Evolutionary conservation across 2,888 invertebrate genomes (phyloP), one percentile per base, ranked within the genome.

Genomic region (Brenthis ino): DNA sequence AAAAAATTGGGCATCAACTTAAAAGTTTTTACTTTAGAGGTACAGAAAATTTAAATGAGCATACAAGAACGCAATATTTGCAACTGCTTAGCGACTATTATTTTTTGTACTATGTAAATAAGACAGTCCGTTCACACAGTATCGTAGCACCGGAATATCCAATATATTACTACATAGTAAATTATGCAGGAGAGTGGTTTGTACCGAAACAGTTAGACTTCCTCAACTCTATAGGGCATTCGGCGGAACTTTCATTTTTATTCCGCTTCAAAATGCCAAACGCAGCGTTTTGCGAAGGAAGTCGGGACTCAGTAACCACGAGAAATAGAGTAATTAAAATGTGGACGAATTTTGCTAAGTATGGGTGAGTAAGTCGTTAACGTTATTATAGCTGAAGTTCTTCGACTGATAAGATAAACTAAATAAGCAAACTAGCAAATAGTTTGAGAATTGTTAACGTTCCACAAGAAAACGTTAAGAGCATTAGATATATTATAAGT

Each of bases 281-380:
- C 14, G 70, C 70, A 33, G 75, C 76, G 6, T 69, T 77, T 37
- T 86, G 82, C 71, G 86, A 85, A 76, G 89, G 89, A 24, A 88
- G 85, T 73, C 77, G 86, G 65, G 89, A 91, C 74, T 87, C 89
- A 11, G 76, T 87, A 3, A 81, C 73, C 56, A 89, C 87, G 16
- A 85, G 88, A 73, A 83, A 77, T 28, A 84, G 87, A 79, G 83
- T 92, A 61, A 77, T 90, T 4, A 88, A 83, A 77, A 84, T 93
- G 88, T 93, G 93, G 92, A 93, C 93, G 0, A 93, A 93, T 77
- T 93, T 93, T 77, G 93, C 93, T 53, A 93, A 89, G 85, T 86
- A 83, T 75, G 88, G 93, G 93, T 93, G 83, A 80, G 80, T 60
- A 1, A 3, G 0, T n/a, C 11, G 11, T 37, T 6, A 37, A 37